Evolutionary conservation across 35 echinoderm and acorn worm species (phyloP).

Genomic region (Hemicentrotus pulcherrimus): DNA sequence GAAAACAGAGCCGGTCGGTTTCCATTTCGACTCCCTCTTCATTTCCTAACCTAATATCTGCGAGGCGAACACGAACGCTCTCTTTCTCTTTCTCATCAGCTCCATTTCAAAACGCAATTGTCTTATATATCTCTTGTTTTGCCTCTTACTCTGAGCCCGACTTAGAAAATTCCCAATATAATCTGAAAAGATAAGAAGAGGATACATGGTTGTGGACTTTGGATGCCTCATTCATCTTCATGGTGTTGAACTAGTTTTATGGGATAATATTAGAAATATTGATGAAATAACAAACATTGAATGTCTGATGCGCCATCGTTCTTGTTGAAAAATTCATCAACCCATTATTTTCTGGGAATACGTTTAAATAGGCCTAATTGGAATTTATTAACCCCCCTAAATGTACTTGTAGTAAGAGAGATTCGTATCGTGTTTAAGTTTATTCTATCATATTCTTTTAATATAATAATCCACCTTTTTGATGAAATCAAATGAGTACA

Average conservation of each 20-base stretch:
- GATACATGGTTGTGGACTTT: background rate
- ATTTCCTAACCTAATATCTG: slow-evolving; percentile 36
- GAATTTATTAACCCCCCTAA: too few relatives aligned
- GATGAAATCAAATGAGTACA: too few relatives aligned
- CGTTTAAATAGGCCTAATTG: too few relatives aligned
- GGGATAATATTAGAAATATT: background rate
- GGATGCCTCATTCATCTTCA: background rate
- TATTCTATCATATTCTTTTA: too few relatives aligned
- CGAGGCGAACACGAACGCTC: slow-evolving; percentile 32
- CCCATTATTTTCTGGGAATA: too few relatives aligned
- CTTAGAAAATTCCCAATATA: background rate
- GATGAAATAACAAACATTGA: too few relatives aligned
- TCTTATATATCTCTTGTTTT: background rate
- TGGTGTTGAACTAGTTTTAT: background rate
- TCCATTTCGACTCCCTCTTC: background rate
- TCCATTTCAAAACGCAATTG: background rate
- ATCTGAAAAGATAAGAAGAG: background rate
- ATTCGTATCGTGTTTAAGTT: too few relatives aligned
- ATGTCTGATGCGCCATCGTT: too few relatives aligned
- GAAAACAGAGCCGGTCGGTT: slow-evolving; percentile 9
- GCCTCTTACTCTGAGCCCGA: background rate
- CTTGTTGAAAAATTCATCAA: too few relatives aligned
- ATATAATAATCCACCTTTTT: too few relatives aligned
- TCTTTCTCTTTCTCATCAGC: background rate
- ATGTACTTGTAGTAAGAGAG: too few relatives aligned